Evolutionary conservation across 2,113 vertebrate genomes (phyloP), one percentile per base, ranked within the genome.

Genomic region (Corydoras maculifer): DNA sequence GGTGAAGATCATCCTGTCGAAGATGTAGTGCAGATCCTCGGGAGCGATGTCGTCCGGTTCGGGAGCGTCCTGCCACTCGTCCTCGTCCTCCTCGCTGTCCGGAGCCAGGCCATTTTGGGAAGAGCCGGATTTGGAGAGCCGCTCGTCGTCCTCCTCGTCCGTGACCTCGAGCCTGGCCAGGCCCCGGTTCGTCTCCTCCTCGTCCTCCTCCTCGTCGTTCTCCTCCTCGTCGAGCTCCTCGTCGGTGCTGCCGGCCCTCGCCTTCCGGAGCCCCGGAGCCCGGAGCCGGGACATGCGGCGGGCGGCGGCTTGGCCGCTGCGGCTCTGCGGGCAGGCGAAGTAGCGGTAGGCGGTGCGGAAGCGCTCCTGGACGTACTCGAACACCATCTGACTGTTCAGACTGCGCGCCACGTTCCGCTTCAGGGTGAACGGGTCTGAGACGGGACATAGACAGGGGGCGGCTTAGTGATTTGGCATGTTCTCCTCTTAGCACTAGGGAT

Each of bases 331-430:
- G 81, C 93, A 93, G 5, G 97, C 97, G 77, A 99, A 99, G 87
- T 98, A 99, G 64, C 92, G 94, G 87, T 99, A 99, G 0, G 97
- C 93, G 30, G 89, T 89, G 62, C 96, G 93, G 84, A 99, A 96
- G 68, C 97, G 91, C 83, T 99, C 97, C 87, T 95, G 92, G 84
- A 99, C 92, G 88, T 98, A 99, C 83, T 99, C 97, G 54, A 95
- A 98, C 64, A 99, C 97, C 94, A 99, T 96, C 82, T 98, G 97
- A 88, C 96, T 98, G 87, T 99, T 99, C 71, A 99, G 87, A 82
- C 97, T 99, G 50, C 97, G 92, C 54, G 96, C 97, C 77, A 99
- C 94, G 61, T 99, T 99, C 85, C 96, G 94, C 88, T 99, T 99
- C 84, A 97, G 80, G 77, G 96, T 92, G 91, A 96, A 99, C 9